Base-by-base conservation (phyloP, 1,140 invertebrate genomes). In the Panulirus ornatus region DNA sequence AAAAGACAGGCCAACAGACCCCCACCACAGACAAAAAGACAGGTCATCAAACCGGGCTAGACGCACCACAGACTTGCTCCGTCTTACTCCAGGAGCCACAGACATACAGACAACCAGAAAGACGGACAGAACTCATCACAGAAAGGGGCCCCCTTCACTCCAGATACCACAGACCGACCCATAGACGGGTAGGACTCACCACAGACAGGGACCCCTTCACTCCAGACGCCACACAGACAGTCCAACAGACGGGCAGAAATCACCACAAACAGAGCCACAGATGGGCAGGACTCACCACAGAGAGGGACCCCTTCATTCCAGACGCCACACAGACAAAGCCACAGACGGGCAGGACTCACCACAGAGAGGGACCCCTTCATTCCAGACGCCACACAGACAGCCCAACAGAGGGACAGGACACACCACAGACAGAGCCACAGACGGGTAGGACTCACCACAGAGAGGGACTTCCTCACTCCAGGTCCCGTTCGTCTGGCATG, bases 401-500 rank as follows among this genome's bases (percentile, higher is more conserved):
- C 54, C 54, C 14, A 11, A 58, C 0, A 0, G 54, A 58, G 19
- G 54, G 11, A 2, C 54, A 19, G 9, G 19, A 58, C 11, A 3
- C 44, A 47, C 44, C 44, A 47, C 44, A 47, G 44, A 47, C 44
- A 47, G 44, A 47, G 5, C 14, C 44, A 47, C 44, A 47, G 44
- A 47, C 44, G 14, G 5, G n/a, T n/a, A n/a, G 14, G 44, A 92
- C 92, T 92, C 88, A 92, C 92, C 95, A 93, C 98, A 99, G 9
- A 94, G 93, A 0, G 98, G 97, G 9, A 96, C 94, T 73, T 96
- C 96, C 9, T 96, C 96, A 90, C 96, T 97, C 97, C 97, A 98
- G 0, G 97, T 97, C 22, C 96, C 97, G 93, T 99, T 97, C 93
- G 98, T 97, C 19, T 97, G 95, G 93, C 98, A 99, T 51, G 97